Percentiles rank a stretch among this genome's conserved stretches.
Evolutionary conservation across 1,140 invertebrate genomes (phyloP).

Genomic region (Pachypsylla venusta): DNA sequence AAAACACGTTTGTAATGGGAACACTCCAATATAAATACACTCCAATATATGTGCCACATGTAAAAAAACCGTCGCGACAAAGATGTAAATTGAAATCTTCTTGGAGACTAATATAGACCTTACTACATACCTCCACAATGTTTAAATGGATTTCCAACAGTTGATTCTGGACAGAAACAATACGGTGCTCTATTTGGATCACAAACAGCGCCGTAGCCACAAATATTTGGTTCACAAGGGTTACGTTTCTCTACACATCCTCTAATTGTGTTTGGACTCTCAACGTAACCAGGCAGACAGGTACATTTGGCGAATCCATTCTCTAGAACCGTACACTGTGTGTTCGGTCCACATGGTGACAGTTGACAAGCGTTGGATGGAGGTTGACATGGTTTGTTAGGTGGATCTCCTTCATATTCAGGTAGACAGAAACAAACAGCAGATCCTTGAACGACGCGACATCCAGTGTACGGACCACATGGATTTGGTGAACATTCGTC

Average conservation of each 20-base stretch:
- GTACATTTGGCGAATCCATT: constrained; percentile 78
- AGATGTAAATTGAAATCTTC: constrained; percentile 5
- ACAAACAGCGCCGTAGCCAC: constrained; percentile 60
- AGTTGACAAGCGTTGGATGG: constrained; percentile 64
- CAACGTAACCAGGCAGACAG: constrained; percentile 63
- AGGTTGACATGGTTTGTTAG: constrained; percentile 43
- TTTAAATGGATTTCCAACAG: constrained; percentile 61
- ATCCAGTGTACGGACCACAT: constrained; percentile 68
- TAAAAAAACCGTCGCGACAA: too few relatives aligned
- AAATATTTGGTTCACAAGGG: constrained; percentile 65
- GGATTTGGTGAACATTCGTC: constrained; percentile 67
- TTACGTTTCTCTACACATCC: constrained; percentile 62
- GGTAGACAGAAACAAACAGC: constrained; percentile 71
- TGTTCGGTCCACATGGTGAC: constrained; percentile 75
- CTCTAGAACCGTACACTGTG: constrained; percentile 59
- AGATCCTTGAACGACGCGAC: constrained; percentile 48
- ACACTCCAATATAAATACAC: too few relatives aligned
- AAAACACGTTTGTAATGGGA: too few relatives aligned
- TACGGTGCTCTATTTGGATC: constrained; percentile 57
- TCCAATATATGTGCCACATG: too few relatives aligned
- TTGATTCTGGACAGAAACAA: constrained; percentile 61
- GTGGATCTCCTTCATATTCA: constrained; percentile 75
- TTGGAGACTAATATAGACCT: constrained; percentile 5
- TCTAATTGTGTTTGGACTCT: constrained; percentile 71
- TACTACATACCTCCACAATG: constrained; percentile 39